Conservation (phyloP, 2,113 vertebrate species). For the Ochotona princeps region DNA sequence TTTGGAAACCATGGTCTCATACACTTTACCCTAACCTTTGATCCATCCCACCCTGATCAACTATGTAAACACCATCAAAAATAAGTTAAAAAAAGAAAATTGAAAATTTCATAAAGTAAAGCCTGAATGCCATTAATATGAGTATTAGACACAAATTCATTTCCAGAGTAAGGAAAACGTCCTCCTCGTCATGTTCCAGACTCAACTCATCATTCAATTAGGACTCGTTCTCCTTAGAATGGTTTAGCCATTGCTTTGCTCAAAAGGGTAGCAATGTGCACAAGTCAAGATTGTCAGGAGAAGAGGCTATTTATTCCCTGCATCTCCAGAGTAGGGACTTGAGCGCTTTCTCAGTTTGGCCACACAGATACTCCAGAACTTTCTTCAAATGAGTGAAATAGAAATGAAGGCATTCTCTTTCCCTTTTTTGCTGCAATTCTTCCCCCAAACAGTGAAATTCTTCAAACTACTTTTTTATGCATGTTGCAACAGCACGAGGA, state of each 20-base stretch:
- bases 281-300: background rate
- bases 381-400: background rate
- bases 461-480: background rate
- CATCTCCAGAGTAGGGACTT: background rate
- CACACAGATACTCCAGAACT: background rate
- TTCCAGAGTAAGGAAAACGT: background rate
- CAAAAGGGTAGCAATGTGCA: background rate
- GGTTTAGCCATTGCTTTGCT: background rate
- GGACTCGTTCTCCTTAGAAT: background rate
- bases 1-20: too few species aligned
- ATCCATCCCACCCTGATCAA: too few species aligned
- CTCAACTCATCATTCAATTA: background rate
- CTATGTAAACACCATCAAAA: too few species aligned
- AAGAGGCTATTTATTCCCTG: too few species aligned
- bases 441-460: background rate
- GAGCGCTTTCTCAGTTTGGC: background rate
- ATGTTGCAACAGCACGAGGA: background rate
- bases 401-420: background rate
- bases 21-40: too few species aligned
- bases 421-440: background rate
- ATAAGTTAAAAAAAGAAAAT: background rate
- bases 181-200: background rate
- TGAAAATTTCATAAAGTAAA: slow-evolving; percentile 16
- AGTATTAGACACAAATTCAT: slow-evolving; percentile 51
- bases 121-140: background rate